Evolutionary conservation across 2,888 invertebrate genomes (phyloP).

Genomic region (Clanis bilineata): DNA sequence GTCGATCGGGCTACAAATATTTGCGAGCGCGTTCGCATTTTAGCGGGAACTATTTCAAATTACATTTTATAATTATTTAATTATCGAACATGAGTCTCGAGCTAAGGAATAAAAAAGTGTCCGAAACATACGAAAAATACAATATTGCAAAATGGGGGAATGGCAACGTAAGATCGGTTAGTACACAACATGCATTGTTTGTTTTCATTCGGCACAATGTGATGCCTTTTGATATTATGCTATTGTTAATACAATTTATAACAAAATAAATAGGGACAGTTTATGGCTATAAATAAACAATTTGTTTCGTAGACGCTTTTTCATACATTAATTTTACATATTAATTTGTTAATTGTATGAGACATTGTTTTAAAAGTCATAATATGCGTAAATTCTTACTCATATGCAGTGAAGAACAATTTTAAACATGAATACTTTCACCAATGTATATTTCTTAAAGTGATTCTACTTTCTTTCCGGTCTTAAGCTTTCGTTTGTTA

Average conservation of each 20-base stretch:
- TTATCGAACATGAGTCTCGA: conserved; percentile 68
- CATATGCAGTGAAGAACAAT: not conserved
- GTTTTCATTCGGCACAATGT: conserved; percentile 17
- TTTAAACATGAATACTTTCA: conserved; percentile 4
- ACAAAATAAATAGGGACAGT: not conserved
- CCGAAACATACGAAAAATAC: conserved; percentile 71
- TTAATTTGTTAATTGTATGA: too few species aligned
- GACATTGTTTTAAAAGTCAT: not conserved
- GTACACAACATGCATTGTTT: conserved; percentile 32
- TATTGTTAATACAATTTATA: conserved; percentile 18
- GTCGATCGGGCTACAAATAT: conserved; percentile 34
- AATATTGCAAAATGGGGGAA: conserved; percentile 73
- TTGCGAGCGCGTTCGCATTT: conserved; percentile 45
- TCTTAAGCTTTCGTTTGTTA: conserved; percentile 17
- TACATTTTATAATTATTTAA: conserved; percentile 28
- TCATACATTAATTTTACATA: too few species aligned
- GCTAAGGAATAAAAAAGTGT: conserved; percentile 69
- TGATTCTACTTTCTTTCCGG: conserved; percentile 33
- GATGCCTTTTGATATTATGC: not conserved
- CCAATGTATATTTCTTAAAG: conserved; percentile 23
- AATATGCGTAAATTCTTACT: not conserved
- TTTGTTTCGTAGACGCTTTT: too few species aligned
- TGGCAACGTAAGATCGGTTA: conserved; percentile 50
- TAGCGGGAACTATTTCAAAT: conserved; percentile 59
- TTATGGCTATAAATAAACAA: not conserved